phyloP scores from a whole-genome alignment of 2,113 vertebrate species.

The Ictalurus punctatus region DNA sequence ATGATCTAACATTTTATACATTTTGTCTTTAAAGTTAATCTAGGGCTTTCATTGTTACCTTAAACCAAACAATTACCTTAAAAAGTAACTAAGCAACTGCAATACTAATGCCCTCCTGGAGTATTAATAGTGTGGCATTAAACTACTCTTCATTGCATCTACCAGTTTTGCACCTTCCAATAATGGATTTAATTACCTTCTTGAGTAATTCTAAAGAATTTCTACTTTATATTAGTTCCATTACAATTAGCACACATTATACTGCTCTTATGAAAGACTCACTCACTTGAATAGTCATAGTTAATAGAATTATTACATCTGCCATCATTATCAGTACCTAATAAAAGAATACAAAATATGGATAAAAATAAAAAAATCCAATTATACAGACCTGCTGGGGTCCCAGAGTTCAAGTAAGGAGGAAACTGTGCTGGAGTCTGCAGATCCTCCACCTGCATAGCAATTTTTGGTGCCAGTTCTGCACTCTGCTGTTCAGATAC shows the following conservation, averaged over 20 bases:
- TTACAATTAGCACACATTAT: background rate
- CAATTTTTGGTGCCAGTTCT: background rate
- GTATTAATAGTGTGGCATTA: background rate
- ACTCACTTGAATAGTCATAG: background rate
- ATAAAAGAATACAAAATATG: background rate
- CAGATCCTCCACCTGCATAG: background rate
- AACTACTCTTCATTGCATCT: background rate
- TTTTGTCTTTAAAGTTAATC: background rate
- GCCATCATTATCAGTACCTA: background rate
- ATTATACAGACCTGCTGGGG: slow-evolving; percentile 12
- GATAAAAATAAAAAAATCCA: background rate
- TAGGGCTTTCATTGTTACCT: background rate
- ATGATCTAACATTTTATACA: too few species aligned
- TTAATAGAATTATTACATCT: background rate
- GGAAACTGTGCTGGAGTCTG: background rate
- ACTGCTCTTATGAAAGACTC: background rate
- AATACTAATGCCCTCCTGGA: background rate
- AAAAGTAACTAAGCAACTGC: background rate
- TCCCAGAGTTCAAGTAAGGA: background rate
- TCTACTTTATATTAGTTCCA: background rate
- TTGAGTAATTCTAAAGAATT: background rate
- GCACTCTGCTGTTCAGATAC: background rate
- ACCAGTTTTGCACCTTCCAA: background rate
- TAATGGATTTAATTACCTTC: background rate
- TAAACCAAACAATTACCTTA: background rate